Evolutionary conservation across 2,888 invertebrate species (phyloP), one percentile per base, ranked within the genome.

Genomic region (Cyclophora punctaria): DNA sequence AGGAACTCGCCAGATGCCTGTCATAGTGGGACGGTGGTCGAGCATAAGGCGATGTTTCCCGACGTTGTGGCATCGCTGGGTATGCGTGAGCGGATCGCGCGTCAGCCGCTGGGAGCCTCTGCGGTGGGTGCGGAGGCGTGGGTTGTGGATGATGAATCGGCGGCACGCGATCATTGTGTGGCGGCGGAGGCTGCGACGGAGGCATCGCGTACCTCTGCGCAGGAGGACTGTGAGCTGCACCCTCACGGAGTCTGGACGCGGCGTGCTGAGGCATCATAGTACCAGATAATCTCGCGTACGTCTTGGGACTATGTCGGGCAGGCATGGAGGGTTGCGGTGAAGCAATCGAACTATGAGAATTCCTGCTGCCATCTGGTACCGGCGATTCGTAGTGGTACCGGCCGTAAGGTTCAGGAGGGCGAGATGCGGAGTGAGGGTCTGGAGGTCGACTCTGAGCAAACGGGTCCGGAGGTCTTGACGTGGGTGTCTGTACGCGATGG

Each of bases 71-170:
- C 48, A 80, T 56, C 6, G 78, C 61, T 50, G 78, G 60, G 56
- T 85, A 87, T 7, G 73, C 64, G 52, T 78, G 81, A 33, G 76
- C 53, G 5, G 80, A 61, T 7, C 83, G 76, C 51, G 69, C 71
- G 49, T 83, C 86, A 7, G 69, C 56, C 6, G 73, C 47, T 35
- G 69, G 52, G 7, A 76, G 66, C 47, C 80, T 75, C 56, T 80
- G 83, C n/a, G 70, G 54, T n/a, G 76, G 56, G n/a, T 69, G 54
- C 7, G 76, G 56, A 42, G 74, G 68, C 5, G 67, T 64, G 41
- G 71, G 56, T 56, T 78, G 80, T 43, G 86, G 87, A 60, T 88
- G 87, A 59, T 87, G 85, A 64, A 88, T 87, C 34, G 88, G 88
- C 49, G 88, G 88, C 50, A 87, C 87, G 4, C 88, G 79, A 62